phyloP scores from a whole-genome alignment of 2,797 vertebrate genomes.

The Gadopsis bispinosus region DNA sequence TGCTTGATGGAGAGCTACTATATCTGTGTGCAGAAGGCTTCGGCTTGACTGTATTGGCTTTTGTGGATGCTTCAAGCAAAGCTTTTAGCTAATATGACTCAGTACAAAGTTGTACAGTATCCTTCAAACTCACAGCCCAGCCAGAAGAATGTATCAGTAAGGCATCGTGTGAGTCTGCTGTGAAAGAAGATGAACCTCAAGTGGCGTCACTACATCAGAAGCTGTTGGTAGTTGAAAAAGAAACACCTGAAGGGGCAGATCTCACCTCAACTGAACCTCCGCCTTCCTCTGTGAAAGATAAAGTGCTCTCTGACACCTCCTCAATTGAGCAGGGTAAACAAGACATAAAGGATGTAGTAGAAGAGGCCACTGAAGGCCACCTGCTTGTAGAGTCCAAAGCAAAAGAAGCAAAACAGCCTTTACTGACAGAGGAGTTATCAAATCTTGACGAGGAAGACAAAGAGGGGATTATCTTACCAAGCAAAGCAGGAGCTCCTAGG shows the following conservation, averaged over 20 bases:
- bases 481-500: constrained; percentile 19
- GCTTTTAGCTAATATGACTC: constrained; percentile 60
- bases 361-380: constrained; percentile 20
- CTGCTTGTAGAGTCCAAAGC: constrained; percentile 15
- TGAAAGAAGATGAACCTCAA: constrained; percentile 54
- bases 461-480: constrained; percentile 9
- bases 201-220: background rate
- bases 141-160: constrained; percentile 69
- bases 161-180: constrained; percentile 40
- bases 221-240: constrained; percentile 33
- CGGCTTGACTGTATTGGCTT: constrained; percentile 79
- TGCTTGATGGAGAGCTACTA: constrained; percentile 77
- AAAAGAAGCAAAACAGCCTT: constrained; percentile 37
- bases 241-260: constrained; percentile 52
- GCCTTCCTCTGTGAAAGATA: constrained; percentile 28
- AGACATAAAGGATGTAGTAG: constrained; percentile 16
- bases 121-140: constrained; percentile 89
- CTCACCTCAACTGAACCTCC: constrained; percentile 14
- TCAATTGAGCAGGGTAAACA: constrained; percentile 15
- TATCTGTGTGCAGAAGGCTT: constrained; percentile 76
- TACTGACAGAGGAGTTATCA: constrained; percentile 21
- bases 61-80: constrained; percentile 77
- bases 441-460: constrained; percentile 20
- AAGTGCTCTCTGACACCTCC: background rate
- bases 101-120: constrained; percentile 82